phyloP scores from a whole-genome alignment of 2,888 invertebrate genomes.

The Andrena trimmerana region DNA sequence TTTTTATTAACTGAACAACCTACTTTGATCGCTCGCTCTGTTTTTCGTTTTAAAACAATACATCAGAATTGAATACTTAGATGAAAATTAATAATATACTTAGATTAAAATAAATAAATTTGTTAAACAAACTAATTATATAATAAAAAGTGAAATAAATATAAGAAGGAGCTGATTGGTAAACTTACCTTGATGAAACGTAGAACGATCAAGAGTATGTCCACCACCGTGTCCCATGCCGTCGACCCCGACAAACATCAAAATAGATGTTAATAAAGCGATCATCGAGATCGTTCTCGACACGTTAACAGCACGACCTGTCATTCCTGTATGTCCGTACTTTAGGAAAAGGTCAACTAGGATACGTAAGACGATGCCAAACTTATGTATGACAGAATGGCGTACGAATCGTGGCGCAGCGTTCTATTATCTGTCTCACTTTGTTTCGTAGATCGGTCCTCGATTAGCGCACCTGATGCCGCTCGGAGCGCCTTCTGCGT shows the following conservation, averaged over 20 bases:
- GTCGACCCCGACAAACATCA: conserved; percentile 66
- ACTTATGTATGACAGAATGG: background rate
- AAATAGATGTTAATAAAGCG: conserved; percentile 54
- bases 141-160: background rate
- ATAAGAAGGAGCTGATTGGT: background rate
- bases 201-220: conserved; percentile 46
- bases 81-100: background rate
- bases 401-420: conserved; percentile 10
- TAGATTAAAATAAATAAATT: too few relatives aligned
- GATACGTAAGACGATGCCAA: background rate
- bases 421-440: conserved; percentile 50
- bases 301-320: conserved; percentile 49
- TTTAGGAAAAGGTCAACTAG: conserved; percentile 25
- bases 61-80: too few relatives aligned
- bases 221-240: conserved; percentile 63
- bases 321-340: conserved; percentile 61
- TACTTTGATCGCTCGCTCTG: background rate
- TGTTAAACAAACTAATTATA: background rate
- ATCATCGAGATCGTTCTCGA: conserved; percentile 67
- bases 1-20: background rate
- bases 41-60: background rate
- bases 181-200: conserved; percentile 64
- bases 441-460: conserved; percentile 51
- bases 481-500: conserved; percentile 77
- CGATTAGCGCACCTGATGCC: conserved; percentile 72